Base-by-base conservation (phyloP, 2,113 vertebrate genomes). In the Otus sunia region DNA sequence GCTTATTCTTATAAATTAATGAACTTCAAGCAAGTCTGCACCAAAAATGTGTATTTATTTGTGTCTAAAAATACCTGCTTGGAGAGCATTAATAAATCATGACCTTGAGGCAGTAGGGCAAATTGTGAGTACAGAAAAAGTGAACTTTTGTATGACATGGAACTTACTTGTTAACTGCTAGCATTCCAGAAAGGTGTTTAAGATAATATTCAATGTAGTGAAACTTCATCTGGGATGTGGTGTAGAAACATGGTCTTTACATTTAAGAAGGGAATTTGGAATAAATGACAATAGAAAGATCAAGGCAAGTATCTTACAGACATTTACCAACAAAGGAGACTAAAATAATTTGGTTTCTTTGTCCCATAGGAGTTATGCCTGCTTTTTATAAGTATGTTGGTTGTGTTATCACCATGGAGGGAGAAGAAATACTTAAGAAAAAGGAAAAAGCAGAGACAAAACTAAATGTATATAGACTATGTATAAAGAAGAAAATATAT, bases 1-100 rank as follows among this genome's bases (percentile, higher is more conserved):
- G 37, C 41, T 90, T 90, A 88, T 94, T 96, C 47, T 87, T 92
- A 41, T 96, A 96, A 81, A 93, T 80, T 91, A 86, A 95, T 75
- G 72, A 96, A 93, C 63, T 93, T 91, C 45, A 94, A 89, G 29
- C 15, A 94, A 91, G 71, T 64, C n/a, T 86, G 32, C 22, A 76
- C 18, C 19, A 49, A 75, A 94, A 84, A 26, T 32, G 9, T 59
- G 8, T 75, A 59, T 91, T 96, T 94, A 72, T 85, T 96, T 93
- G 22, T 69, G n/a, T 85, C 67, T 88, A 75, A 74, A 95, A 87
- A 71, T 92, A 72, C 19, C 43, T 93, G 22, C 75, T 90, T 85
- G 50, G 26, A 80, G 30, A 94, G 14, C 4, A 72, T 88, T 94
- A 88, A 66, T 92, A 92, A 84, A 73, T 64, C n/a, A 64, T 59